Evolutionary conservation across 2,888 invertebrate species (phyloP), one percentile per base, ranked within the genome.

Genomic region (Polyommatus icarus): DNA sequence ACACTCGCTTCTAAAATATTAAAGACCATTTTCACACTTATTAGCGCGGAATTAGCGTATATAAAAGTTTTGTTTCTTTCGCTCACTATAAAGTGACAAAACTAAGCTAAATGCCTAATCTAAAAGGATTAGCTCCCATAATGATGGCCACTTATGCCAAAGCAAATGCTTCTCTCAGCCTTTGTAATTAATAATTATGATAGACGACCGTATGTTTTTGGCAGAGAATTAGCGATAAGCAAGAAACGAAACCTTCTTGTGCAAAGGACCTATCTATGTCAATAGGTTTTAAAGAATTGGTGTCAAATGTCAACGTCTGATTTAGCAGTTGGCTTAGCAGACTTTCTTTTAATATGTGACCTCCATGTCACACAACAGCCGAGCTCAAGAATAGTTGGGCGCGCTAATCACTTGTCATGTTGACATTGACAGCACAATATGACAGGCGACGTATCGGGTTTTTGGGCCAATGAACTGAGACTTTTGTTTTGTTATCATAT

Each of bases 361-460:
- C 72, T 72, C 40, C 20, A 24, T 72, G 40, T 72, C 24, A 72
- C 40, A 67, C 54, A 54, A 18, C 61, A 72, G 36, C 20, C 40
- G 72, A 29, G 67, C 67, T 72, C 72, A 40, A 40, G 71, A 67
- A 67, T 20, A 29, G 67, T 67, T 29, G 1, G 15, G 29, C 67
- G 15, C 67, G 67, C 67, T 67, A 67, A 67, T 72, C 15, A 72
- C 72, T 20, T n/a, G 72, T 72, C 40, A 72, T n/a, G 72, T 72
- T 72, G 72, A 72, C 72, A 72, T 20, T 78, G 78, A 79, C 78
- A 79, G 77, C 59, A 79, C 78, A 79, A 79, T 79, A 71, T 46
- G 77, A 76, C 78, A 79, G 36, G 4, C 40, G 72, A 72, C 72
- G 72, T 72, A 72, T 40, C 72, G 40, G 40, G 18, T 72, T 36